These are phyloP conservation scores for Teleogryllus occipitalis DNA, from an alignment of 1,140 invertebrate species.

Conservation along the genomic window DNA sequence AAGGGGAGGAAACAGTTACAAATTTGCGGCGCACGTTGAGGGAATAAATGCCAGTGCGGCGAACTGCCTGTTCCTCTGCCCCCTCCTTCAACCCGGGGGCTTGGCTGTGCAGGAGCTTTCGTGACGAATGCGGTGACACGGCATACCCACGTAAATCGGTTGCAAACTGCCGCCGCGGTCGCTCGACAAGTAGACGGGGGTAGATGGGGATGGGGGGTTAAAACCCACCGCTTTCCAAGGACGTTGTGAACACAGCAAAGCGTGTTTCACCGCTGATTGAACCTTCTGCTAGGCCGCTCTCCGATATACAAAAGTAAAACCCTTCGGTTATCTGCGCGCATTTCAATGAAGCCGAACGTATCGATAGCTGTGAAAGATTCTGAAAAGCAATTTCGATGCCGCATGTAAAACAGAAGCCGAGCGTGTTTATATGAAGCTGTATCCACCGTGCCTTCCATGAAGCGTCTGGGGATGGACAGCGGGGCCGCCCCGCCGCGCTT, in stretches of 20 bases:
- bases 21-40: background rate
- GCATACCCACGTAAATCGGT: background rate
- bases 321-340: background rate
- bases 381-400: background rate
- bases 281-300: background rate
- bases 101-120: background rate
- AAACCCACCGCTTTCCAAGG: background rate
- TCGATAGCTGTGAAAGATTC: background rate
- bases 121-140: background rate
- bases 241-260: background rate
- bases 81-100: no score
- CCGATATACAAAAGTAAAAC: background rate
- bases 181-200: no score
- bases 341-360: background rate
- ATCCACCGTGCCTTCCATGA: no score
- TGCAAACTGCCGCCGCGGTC: no score
- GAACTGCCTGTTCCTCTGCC: no score
- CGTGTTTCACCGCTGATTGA: background rate
- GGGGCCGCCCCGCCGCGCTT: no score
- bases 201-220: no score
- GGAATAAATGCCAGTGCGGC: background rate
- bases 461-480: no score
- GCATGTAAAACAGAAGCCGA: no score
- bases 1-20: background rate
- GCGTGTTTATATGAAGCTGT: no score